Evolutionary conservation across 2,113 vertebrate species (phyloP).

Genomic region (Pluvianellus socialis): DNA sequence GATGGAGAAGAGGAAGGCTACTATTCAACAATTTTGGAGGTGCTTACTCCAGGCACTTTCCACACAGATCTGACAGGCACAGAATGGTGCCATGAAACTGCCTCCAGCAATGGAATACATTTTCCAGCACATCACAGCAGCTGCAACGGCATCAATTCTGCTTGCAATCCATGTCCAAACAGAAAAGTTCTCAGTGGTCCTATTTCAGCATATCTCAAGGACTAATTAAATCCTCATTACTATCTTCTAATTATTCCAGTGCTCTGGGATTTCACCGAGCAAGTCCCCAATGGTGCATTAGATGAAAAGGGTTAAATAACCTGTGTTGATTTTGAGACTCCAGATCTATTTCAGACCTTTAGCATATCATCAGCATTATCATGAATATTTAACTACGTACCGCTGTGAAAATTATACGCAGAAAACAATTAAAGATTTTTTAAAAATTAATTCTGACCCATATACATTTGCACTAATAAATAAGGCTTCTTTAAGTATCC

Average conservation of each 20-base stretch:
- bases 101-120: slow-evolving; percentile 70
- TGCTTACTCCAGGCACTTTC: slow-evolving; percentile 36
- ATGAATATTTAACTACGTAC: slow-evolving; percentile 81
- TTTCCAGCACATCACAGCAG: slow-evolving; percentile 65
- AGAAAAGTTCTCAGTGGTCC: slow-evolving; percentile 71
- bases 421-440: slow-evolving; percentile 81
- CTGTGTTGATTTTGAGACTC: slow-evolving; percentile 73
- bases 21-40: slow-evolving; percentile 30
- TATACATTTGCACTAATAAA: slow-evolving; percentile 81
- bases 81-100: slow-evolving; percentile 60
- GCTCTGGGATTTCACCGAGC: slow-evolving; percentile 67
- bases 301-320: slow-evolving; percentile 81
- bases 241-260: slow-evolving; percentile 78
- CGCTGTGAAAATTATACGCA: slow-evolving; percentile 79
- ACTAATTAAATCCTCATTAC: slow-evolving; percentile 83
- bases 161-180: slow-evolving; percentile 60
- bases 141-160: slow-evolving; percentile 31
- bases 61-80: slow-evolving; percentile 45
- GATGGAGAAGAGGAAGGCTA: background rate
- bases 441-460: slow-evolving; percentile 81
- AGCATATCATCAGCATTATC: slow-evolving; percentile 75
- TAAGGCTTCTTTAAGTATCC: slow-evolving; percentile 75
- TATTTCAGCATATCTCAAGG: slow-evolving; percentile 75
- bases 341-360: slow-evolving; percentile 72
- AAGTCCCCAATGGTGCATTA: slow-evolving; percentile 70